Base-by-base conservation (phyloP, 2,797 vertebrate genomes). In the Pyrocephalus nanus region DNA sequence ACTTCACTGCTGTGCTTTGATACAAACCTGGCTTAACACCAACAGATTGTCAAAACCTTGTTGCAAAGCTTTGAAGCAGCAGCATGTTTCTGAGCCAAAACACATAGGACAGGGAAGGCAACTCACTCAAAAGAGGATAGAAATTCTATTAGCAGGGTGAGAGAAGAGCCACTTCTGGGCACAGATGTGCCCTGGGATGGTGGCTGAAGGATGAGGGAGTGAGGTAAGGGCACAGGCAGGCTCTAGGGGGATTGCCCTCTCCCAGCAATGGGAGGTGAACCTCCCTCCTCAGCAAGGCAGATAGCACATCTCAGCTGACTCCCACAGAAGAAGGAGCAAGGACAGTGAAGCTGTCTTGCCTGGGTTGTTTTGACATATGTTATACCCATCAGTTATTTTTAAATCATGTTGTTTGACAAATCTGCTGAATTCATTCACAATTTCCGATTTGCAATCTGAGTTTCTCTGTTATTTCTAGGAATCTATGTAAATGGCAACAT, bases 1-100 rank as follows among this genome's bases (percentile, higher is more conserved):
- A 75, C 86, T 96, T 94, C 86, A 94, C 75, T 93, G 76, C 84
- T 83, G 69, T 48, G 69, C 95, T 96, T 97, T 96, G 93, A 97
- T 96, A 92, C 62, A 93, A 96, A 96, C 57, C 89, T 96, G 95
- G 95, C 95, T 93, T 88, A 91, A 92, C 86, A 97, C 72, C 91
- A 96, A 93, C 79, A 88, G 91, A 95, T 64, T 93, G 95, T 93
- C 92, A 96, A 93, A 91, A 2, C 14, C 53, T 78, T 86, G 62
- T 79, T 76, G 81, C 89, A 71, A 81, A 84, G 83, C 92, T 95
- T 95, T 94, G 91, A 97, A 93, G 95, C 25, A 93, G 73, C 61
- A 78, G 85, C 43, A 27, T 60, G 82, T 73, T 73, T 79, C 87
- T 58, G 76, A 96, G 86, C n/a, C 55, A 64, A 91, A 95, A 42